phyloP scores from a whole-genome alignment of 2,113 vertebrate genomes.

The Platysteira castanea region DNA sequence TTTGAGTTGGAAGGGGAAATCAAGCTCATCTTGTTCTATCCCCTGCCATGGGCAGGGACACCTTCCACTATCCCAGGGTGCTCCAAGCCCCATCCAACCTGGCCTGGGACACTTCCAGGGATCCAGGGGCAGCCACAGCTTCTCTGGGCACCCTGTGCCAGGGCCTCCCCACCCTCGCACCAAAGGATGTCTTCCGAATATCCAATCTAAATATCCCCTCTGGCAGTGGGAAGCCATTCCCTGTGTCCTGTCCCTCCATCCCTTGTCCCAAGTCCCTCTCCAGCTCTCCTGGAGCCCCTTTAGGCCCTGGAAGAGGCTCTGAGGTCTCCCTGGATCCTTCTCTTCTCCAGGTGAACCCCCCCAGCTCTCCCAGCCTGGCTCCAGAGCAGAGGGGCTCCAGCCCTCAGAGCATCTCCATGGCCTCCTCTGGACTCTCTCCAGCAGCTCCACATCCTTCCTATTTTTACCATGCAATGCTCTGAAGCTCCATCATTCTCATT shows the following conservation, averaged over 20 bases:
- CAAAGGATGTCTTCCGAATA: fast-evolving
- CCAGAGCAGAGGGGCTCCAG: neutral
- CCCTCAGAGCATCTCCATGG: fast-evolving
- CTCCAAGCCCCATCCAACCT: fast-evolving
- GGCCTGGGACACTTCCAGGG: neutral
- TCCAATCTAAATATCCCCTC: neutral
- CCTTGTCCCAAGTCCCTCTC: neutral
- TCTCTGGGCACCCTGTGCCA: neutral
- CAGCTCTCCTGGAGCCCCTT: neutral
- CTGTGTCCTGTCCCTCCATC: neutral
- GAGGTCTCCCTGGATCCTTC: neutral
- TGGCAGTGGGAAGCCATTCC: neutral
- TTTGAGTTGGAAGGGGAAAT: neutral
- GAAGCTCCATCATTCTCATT: neutral
- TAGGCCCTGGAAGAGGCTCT: neutral
- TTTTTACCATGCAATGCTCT: neutral
- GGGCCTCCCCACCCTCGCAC: neutral
- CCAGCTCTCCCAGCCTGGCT: neutral
- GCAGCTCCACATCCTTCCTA: neutral
- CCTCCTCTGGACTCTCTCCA: neutral
- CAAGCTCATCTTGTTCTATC: fast-evolving
- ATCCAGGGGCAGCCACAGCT: neutral
- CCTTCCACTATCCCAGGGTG: fast-evolving
- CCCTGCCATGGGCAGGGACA: neutral
- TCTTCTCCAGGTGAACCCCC: neutral